phyloP scores from a whole-genome alignment of 1,140 invertebrate species.

The Drosophila murphyi region DNA sequence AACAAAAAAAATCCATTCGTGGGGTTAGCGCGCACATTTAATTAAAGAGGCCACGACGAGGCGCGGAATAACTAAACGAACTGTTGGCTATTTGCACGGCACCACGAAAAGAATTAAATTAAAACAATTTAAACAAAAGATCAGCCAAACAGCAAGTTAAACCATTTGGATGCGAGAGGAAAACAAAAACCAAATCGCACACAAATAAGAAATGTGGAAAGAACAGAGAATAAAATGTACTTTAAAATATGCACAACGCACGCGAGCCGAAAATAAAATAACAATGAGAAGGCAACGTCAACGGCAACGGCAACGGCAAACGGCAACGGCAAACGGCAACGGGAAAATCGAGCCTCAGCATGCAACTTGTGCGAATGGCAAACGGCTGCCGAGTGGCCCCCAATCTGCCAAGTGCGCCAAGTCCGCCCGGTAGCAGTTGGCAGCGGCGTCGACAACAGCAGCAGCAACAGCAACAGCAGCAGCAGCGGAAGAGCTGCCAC shows the following conservation, averaged over 20 bases:
- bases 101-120: slow-evolving; percentile 5
- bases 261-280: slow-evolving; percentile 58
- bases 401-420: slow-evolving; percentile 12
- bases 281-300: slow-evolving; percentile 8
- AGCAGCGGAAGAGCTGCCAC: slow-evolving; percentile 20
- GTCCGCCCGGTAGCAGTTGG: slow-evolving; percentile 11
- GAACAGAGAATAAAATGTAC: slow-evolving; percentile 8
- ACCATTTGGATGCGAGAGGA: slow-evolving; percentile 9
- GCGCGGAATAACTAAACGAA: slow-evolving; percentile 16
- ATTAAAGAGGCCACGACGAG: slow-evolving; percentile 28
- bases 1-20: slow-evolving; percentile 33
- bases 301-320: slow-evolving; percentile 24
- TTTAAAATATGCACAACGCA: slow-evolving; percentile 60
- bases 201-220: not conserved
- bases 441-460: slow-evolving; percentile 22
- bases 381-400: slow-evolving; percentile 51
- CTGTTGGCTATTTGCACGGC: slow-evolving; percentile 27
- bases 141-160: slow-evolving; percentile 5
- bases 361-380: slow-evolving; percentile 75
- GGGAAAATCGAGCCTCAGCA: slow-evolving; percentile 48
- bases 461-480: slow-evolving; percentile 9
- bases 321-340: slow-evolving; percentile 2
- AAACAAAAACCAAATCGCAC: not conserved
- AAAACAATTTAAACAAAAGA: slow-evolving; percentile 8
- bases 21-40: slow-evolving; percentile 54